Evolutionary conservation across 2,797 vertebrate genomes (phyloP), one percentile per base, ranked within the genome.

Genomic region (Halcyon badia): DNA sequence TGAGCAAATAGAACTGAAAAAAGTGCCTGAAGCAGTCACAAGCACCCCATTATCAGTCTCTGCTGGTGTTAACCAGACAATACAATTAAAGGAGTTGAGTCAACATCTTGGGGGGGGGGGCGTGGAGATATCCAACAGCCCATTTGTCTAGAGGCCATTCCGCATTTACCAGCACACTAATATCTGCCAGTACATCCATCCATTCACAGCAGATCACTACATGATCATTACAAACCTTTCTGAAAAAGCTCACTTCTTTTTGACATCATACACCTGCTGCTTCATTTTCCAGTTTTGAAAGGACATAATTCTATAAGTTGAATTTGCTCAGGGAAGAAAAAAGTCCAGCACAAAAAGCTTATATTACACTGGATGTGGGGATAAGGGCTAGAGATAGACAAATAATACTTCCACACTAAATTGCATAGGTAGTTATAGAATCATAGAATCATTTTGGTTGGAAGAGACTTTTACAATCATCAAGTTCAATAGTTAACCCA

Each of bases 11-110:
- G 60, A 68, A 35, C 33, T 48, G 31, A 48, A 39, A 14, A n/a
- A n/a, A 83, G 22, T 0, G 1, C 46, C 19, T 54, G 39, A 46
- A 42, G 41, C 22, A 20, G 41, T 54, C 44, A 70, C 0, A 1
- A 58, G 12, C 64, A 77, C 77, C 42, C 31, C 13, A 2, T 18
- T 30, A 69, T 62, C 10, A 1, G 4, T 25, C 35, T 77, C 51
- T 18, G 41, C 51, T 46, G 41, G 35, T 6, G 9, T 21, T 48
- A n/a, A 69, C 19, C 37, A 75, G 66, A 68, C 18, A 65, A 46
- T 6, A 25, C 14, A 56, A 46, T 41, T 69, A 60, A 61, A 66
- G 51, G 11, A 85, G 18, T 14, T 61, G 22, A 76, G n/a, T 41
- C 61, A 56, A 37, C 22, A 49, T 30, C 7, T 35, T 51, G 14